phyloP scores from a whole-genome alignment of 2,113 vertebrate genomes.

The Larimichthys crocea region DNA sequence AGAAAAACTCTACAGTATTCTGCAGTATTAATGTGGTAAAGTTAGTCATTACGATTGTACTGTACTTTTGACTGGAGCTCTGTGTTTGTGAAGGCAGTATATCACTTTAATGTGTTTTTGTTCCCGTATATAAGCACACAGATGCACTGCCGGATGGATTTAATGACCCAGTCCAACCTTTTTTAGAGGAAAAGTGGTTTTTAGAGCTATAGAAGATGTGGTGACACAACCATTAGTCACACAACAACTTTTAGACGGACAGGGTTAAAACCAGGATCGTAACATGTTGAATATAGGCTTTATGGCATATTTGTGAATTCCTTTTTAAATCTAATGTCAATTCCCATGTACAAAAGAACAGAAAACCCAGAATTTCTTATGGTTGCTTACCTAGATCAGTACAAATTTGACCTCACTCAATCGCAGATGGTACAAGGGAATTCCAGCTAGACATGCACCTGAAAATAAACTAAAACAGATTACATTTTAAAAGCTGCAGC shows the following conservation, averaged over 20 bases:
- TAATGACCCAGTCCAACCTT: conserved; percentile 26
- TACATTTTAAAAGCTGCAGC: conserved; percentile 48
- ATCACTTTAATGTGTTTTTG: conserved; percentile 48
- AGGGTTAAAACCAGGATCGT: neutral
- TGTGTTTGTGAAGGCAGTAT: conserved; percentile 42
- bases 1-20: conserved; percentile 59
- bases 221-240: conserved; percentile 18
- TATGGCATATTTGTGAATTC: neutral
- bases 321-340: neutral
- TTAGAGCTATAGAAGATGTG: neutral
- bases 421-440: conserved; percentile 47
- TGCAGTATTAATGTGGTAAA: conserved; percentile 70
- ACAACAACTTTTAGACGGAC: neutral
- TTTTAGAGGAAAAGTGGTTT: conserved; percentile 14
- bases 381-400: conserved; percentile 36
- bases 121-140: conserved; percentile 21
- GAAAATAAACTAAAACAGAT: conserved; percentile 81
- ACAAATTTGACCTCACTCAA: conserved; percentile 52
- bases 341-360: neutral
- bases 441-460: conserved; percentile 71
- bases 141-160: conserved; percentile 18
- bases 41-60: conserved; percentile 51
- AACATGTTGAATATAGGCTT: neutral
- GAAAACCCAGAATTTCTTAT: conserved; percentile 41
- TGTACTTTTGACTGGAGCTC: conserved; percentile 22